phyloP scores from a whole-genome alignment of 2,113 vertebrate species.

The Apodemus speciosus region DNA sequence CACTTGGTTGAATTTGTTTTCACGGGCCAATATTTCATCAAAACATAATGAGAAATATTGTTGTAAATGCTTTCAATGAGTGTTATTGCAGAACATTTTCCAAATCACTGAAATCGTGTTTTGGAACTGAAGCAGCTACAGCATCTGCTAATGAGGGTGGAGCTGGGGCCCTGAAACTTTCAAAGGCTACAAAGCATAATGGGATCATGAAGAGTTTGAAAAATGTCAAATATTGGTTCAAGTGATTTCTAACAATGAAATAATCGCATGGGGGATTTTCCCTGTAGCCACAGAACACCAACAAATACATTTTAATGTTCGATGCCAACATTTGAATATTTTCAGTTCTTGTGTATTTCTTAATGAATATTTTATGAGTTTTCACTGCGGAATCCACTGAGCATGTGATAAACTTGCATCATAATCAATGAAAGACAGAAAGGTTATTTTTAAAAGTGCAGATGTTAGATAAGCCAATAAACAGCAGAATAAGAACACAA shows the following conservation, averaged over 20 bases:
- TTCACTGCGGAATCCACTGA: constrained; percentile 75
- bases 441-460: constrained; percentile 45
- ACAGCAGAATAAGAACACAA: constrained; percentile 58
- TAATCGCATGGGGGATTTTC: constrained; percentile 46
- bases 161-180: constrained; percentile 61
- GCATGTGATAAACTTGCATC: constrained; percentile 73
- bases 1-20: constrained; percentile 47
- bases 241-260: constrained; percentile 61
- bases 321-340: constrained; percentile 72
- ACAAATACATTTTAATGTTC: constrained; percentile 67
- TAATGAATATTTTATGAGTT: constrained; percentile 82
- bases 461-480: constrained; percentile 62
- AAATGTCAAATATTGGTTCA: constrained; percentile 63
- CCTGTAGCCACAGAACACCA: not conserved
- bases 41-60: constrained; percentile 20
- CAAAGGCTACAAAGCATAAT: constrained; percentile 51
- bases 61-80: constrained; percentile 28
- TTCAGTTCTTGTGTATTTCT: constrained; percentile 74
- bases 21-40: constrained; percentile 23
- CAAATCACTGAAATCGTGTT: constrained; percentile 51
- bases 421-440: constrained; percentile 73
- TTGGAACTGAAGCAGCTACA: constrained; percentile 41
- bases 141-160: constrained; percentile 60
- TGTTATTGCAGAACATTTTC: constrained; percentile 52
- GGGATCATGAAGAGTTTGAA: constrained; percentile 60